These are phyloP conservation scores for Bathynomus jamesi DNA, from an alignment of 1,140 invertebrate genomes.

Conservation along the genomic window DNA sequence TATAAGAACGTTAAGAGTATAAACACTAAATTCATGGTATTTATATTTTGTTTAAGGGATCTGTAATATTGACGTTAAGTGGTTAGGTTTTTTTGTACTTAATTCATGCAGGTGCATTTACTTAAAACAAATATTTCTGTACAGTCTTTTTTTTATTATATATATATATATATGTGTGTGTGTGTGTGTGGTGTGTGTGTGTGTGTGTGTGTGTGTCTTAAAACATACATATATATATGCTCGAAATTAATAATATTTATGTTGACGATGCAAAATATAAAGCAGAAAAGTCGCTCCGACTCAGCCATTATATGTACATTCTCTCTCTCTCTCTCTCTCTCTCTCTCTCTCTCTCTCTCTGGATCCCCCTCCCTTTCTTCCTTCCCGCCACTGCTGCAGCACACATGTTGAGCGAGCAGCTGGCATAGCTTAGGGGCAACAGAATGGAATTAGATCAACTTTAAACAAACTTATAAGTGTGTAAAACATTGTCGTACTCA, in stretches of 20 bases:
- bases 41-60: no score
- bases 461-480: no score
- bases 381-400: background rate
- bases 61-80: background rate
- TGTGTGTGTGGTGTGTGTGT: background rate
- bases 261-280: no score
- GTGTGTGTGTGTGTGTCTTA: background rate
- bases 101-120: background rate
- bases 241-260: no score
- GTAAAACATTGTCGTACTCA: no score
- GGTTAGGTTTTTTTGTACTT: background rate
- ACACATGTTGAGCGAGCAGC: background rate
- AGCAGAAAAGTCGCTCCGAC: no score
- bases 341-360: background rate
- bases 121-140: no score
- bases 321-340: background rate
- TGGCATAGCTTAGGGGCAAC: background rate
- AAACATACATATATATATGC: background rate
- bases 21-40: no score
- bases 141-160: no score
- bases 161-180: background rate
- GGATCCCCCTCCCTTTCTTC: no score
- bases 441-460: background rate
- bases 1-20: no score
- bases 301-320: background rate